These are phyloP conservation scores for Trididemnum clinides DNA, from an alignment of 23 tunicate species.

Conservation along the genomic window DNA sequence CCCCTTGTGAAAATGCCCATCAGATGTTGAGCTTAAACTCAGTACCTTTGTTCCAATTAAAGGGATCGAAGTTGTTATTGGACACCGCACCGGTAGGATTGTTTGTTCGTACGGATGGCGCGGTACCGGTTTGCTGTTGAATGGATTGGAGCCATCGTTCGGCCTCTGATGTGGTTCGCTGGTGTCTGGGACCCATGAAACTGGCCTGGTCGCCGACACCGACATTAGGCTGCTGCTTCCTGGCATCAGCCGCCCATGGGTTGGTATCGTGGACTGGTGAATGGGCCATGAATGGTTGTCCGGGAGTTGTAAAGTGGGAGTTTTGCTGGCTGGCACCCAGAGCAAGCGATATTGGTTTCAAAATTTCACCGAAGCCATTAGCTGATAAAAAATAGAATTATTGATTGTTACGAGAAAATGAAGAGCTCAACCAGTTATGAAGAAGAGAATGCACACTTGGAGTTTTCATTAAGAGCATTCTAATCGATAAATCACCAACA, in stretches of 20 bases:
- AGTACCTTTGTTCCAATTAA: constrained; percentile 22
- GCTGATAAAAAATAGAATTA: neutral
- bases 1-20: no score
- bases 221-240: constrained; percentile 34
- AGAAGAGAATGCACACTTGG: no score
- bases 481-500: no score
- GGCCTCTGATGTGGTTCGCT: constrained; percentile 79
- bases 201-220: constrained; percentile 14
- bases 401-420: no score
- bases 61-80: constrained; percentile 12
- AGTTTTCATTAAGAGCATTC: no score
- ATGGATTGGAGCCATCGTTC: constrained; percentile 77
- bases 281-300: neutral
- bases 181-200: constrained; percentile 28
- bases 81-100: neutral
- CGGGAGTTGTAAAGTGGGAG: neutral
- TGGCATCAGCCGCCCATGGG: constrained; percentile 91
- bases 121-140: constrained; percentile 54
- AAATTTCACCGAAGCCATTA: constrained; percentile 1
- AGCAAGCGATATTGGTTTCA: neutral
- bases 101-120: neutral
- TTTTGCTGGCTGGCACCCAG: neutral
- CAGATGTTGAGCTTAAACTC: constrained; percentile 8
- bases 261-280: constrained; percentile 85
- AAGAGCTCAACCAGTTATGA: no score